These are phyloP conservation scores for Thereva unica DNA, from an alignment of 2,888 invertebrate genomes.

Conservation along the genomic window DNA sequence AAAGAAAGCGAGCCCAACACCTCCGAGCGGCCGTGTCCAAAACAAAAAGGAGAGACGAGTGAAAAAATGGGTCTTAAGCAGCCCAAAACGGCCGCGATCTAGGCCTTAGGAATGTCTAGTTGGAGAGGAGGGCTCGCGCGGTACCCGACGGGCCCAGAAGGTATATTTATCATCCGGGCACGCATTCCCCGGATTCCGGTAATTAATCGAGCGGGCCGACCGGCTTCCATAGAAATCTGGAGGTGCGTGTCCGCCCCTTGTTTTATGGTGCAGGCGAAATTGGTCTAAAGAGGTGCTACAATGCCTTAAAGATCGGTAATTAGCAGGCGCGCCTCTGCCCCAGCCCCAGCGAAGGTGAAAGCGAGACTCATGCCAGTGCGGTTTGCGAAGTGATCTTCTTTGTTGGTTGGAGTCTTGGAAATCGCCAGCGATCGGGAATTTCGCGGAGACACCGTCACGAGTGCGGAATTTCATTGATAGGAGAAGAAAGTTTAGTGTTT, in stretches of 20 bases:
- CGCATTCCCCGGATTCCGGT: slow-evolving; percentile 39
- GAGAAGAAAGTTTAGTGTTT: too few relatives aligned
- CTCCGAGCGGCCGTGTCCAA: background rate
- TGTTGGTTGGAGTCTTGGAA: too few relatives aligned
- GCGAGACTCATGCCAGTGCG: slow-evolving; percentile 15
- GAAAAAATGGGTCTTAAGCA: slow-evolving; percentile 14
- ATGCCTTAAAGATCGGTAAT: slow-evolving; percentile 15
- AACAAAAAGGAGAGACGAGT: slow-evolving; percentile 8
- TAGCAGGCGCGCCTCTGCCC: slow-evolving; percentile 23
- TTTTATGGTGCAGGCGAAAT: background rate
- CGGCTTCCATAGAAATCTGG: slow-evolving; percentile 17
- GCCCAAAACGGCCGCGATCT: slow-evolving; percentile 8
- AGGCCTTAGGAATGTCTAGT: background rate
- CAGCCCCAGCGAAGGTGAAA: slow-evolving; percentile 4
- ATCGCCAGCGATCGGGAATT: too few relatives aligned
- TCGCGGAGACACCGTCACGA: too few relatives aligned
- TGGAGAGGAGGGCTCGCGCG: slow-evolving; percentile 2
- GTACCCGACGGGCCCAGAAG: slow-evolving; percentile 25
- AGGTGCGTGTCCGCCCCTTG: slow-evolving; percentile 21
- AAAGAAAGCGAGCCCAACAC: too few relatives aligned
- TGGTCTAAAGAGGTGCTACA: slow-evolving; percentile 32
- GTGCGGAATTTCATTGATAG: too few relatives aligned
- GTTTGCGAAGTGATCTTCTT: background rate
- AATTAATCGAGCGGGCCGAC: slow-evolving; percentile 36
- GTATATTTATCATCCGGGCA: slow-evolving; percentile 39